These are phyloP conservation scores for Drosophila subquinaria DNA, from an alignment of 2,888 invertebrate species.

Conservation along the genomic window DNA sequence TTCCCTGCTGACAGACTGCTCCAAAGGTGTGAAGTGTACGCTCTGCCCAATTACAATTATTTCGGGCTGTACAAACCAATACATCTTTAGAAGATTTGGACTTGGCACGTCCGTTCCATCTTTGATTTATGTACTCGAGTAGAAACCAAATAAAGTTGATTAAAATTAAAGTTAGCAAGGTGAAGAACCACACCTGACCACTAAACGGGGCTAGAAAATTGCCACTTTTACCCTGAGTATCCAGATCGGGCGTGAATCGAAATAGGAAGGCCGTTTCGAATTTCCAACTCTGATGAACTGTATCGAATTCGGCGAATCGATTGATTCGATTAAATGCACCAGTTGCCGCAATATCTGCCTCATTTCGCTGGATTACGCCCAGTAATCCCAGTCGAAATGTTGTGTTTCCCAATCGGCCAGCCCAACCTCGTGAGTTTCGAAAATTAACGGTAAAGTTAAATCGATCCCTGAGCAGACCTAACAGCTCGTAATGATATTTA, in stretches of 20 bases:
- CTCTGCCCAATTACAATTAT: slow-evolving; percentile 48
- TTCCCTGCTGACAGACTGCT: slow-evolving; percentile 83
- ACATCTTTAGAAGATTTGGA: neutral
- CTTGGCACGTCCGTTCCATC: neutral
- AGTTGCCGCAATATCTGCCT: slow-evolving; percentile 83
- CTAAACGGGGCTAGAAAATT: slow-evolving; percentile 83
- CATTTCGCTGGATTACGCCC: slow-evolving; percentile 82
- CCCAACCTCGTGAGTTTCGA: slow-evolving; percentile 84
- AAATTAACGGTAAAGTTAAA: slow-evolving; percentile 83
- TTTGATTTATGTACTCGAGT: slow-evolving; percentile 57
- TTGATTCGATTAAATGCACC: slow-evolving; percentile 83
- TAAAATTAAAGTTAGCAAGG: slow-evolving; percentile 53
- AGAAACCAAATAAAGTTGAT: slow-evolving; percentile 75
- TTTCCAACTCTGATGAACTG: slow-evolving; percentile 84
- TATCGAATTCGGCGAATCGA: slow-evolving; percentile 83
- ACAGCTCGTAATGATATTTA: slow-evolving; percentile 82
- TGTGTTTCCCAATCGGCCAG: slow-evolving; percentile 79
- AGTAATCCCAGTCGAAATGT: slow-evolving; percentile 82
- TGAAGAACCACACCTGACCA: slow-evolving; percentile 76
- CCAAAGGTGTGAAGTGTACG: slow-evolving; percentile 72
- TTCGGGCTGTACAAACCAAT: neutral
- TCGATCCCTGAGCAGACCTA: slow-evolving; percentile 70
- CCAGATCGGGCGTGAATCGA: slow-evolving; percentile 81
- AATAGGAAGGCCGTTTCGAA: slow-evolving; percentile 83
- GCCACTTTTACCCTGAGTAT: slow-evolving; percentile 72